Base-by-base conservation (phyloP, 2,113 vertebrate species). In the Salvelinus alpinus region DNA sequence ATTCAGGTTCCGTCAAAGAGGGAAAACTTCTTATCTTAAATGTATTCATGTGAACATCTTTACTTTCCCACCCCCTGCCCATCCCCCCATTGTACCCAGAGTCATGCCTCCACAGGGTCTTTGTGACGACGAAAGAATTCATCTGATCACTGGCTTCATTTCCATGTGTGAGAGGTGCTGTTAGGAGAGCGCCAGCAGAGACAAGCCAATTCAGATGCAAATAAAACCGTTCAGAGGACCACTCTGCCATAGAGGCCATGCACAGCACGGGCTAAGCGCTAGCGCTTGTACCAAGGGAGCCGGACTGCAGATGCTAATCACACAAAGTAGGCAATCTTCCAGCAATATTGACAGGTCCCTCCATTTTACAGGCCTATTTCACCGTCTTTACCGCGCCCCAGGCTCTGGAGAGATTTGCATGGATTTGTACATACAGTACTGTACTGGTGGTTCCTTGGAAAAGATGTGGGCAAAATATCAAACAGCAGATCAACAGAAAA, bases 381-480 rank as follows among this genome's bases (percentile, higher is more conserved):
- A 51, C 48, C 4, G 48, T 16, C 14, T 51, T 51, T 51, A 51
- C 14, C 13, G 48, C 3, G 13, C 48, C 48, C 38, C 8, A 69
- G 74, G 77, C 84, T 84, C 81, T 1, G 76, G 31, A 29, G 77
- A 85, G 77, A 82, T 77, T 82, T 64, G 69, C 64, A 76, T 76
- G 76, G 84, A 91, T 14, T 18, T 54, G 14, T 18, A 54, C 4
- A 18, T 54, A 54, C 51, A 54, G 51, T 18, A 83, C 79, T 74
- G 72, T 86, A 79, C 82, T 81, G 83, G 78, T 82, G 84, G 79
- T 13, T 81, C 83, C 74, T 72, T 60, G 77, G 73, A 75, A 76
- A 69, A 3, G 18, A 70, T 59, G 27, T 68, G 77, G 81, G 85
- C 82, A 80, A 44, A 44, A 84, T 84, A 84, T 87, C 80, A 85